These are phyloP conservation scores for Hystrix brachyura DNA, from an alignment of 2,113 vertebrate species.

Conservation along the genomic window DNA sequence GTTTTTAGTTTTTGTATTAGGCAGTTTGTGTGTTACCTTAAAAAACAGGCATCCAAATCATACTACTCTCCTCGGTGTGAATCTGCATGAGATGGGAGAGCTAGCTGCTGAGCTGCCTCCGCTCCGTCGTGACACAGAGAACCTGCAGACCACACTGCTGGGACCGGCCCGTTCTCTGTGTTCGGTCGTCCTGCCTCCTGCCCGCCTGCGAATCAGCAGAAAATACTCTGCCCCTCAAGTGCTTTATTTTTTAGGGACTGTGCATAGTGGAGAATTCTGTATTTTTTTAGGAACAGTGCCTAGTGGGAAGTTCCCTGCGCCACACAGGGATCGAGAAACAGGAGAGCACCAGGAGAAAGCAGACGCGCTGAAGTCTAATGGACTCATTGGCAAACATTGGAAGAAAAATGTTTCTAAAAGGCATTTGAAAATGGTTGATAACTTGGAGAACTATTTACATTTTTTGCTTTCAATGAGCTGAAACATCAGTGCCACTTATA, in stretches of 20 bases:
- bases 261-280: not conserved
- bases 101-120: not conserved
- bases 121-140: not conserved
- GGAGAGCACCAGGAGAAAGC: not conserved
- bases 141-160: not conserved
- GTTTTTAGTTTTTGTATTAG: not conserved
- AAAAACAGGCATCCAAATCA: not conserved
- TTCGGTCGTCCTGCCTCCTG: not conserved
- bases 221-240: not conserved
- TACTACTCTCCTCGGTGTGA: not conserved
- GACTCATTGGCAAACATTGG: not conserved
- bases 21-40: slow-evolving; percentile 54
- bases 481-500: slow-evolving; percentile 25
- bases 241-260: not conserved
- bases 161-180: not conserved
- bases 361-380: not conserved
- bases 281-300: not conserved
- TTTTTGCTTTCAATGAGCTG: slow-evolving; percentile 23
- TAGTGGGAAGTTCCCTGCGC: not conserved
- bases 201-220: not conserved
- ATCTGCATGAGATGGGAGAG: not conserved
- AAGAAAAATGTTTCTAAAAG: slow-evolving; percentile 35
- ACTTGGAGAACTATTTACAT: not conserved
- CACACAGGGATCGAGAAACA: not conserved
- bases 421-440: not conserved